These are phyloP conservation scores for Wasmannia auropunctata DNA, from an alignment of 1,140 invertebrate species.

Conservation along the genomic window DNA sequence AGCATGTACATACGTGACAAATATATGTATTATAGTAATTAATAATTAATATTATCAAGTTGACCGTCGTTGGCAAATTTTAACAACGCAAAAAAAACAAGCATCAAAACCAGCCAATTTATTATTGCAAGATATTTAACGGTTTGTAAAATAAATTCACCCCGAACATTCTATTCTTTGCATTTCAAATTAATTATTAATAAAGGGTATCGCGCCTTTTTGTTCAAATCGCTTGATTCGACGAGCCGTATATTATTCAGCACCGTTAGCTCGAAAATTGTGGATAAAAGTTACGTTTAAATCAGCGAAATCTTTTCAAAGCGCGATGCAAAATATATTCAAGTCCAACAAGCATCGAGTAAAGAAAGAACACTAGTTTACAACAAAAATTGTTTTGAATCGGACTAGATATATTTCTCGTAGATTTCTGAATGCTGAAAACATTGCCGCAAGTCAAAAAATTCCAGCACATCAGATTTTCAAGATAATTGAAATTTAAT, in stretches of 20 bases:
- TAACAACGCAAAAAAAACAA: neutral
- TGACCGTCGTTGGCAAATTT: neutral
- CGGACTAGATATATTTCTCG: too few species aligned
- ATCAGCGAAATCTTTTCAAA: neutral
- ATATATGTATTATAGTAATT: neutral
- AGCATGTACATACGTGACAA: neutral
- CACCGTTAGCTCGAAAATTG: neutral
- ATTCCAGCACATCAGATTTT: too few species aligned
- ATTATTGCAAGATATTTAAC: neutral
- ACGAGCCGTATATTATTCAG: neutral
- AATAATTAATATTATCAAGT: neutral
- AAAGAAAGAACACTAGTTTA: too few species aligned
- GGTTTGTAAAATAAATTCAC: neutral
- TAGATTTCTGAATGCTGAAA: too few species aligned
- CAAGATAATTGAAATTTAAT: too few species aligned
- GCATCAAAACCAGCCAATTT: neutral
- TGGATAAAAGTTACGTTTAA: neutral
- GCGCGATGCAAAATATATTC: neutral
- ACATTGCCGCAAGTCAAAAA: too few species aligned
- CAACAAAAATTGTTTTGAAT: too few species aligned
- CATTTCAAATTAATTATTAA: neutral
- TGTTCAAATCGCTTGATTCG: neutral
- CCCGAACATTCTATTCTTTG: neutral
- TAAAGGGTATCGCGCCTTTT: neutral
- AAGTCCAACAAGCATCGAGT: neutral